These are phyloP conservation scores for Diarsia dahlii DNA, from an alignment of 2,888 invertebrate genomes.

Conservation along the genomic window DNA sequence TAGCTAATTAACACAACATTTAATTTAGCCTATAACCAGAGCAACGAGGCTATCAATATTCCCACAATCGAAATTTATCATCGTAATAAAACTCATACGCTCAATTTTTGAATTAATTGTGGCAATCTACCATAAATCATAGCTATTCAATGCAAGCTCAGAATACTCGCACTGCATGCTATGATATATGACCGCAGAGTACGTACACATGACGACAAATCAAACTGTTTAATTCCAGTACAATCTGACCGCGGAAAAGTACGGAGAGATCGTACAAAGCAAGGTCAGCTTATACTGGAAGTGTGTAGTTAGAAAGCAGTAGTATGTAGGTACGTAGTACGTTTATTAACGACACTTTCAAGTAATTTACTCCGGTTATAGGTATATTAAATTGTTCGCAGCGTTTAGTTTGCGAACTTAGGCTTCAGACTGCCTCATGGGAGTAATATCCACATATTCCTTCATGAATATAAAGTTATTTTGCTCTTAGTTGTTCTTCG, in stretches of 20 bases:
- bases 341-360: conserved; percentile 62
- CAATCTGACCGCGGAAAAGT: neutral
- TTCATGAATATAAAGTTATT: conserved; percentile 56
- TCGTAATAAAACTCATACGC: conserved; percentile 50
- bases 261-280: neutral
- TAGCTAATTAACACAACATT: conserved; percentile 12
- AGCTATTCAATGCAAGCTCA: conserved; percentile 61
- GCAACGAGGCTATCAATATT: conserved; percentile 35
- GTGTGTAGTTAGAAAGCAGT: neutral
- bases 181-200: conserved; percentile 52
- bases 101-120: conserved; percentile 61
- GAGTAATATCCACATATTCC: conserved; percentile 54
- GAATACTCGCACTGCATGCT: conserved; percentile 55
- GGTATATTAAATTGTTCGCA: conserved; percentile 58
- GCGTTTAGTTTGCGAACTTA: conserved; percentile 59
- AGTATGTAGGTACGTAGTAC: conserved; percentile 32
- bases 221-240: neutral
- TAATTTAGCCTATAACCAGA: conserved; percentile 13
- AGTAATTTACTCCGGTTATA: conserved; percentile 60
- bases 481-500: conserved; percentile 16
- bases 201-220: conserved; percentile 22
- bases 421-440: conserved; percentile 47
- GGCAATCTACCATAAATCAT: conserved; percentile 53
- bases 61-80: conserved; percentile 37
- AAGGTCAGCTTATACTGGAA: conserved; percentile 5